A percentile compares a stretch with the other conserved stretches of the same genome.
Conservation (phyloP, 2,888 invertebrate species). For the Hypolimnas misippus region DNA sequence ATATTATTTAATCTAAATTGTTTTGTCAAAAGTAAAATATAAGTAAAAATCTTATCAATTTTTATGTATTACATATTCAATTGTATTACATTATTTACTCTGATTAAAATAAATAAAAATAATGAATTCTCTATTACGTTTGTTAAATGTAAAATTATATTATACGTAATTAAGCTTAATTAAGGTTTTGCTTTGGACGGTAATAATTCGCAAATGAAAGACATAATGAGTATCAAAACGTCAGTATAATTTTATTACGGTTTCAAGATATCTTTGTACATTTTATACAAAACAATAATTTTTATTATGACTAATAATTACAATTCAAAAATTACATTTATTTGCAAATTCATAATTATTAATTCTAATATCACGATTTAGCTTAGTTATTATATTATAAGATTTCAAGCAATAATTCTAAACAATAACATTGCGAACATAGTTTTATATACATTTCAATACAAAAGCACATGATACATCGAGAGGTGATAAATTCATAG, state of each 20-base stretch:
- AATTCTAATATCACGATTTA: constrained; percentile 84
- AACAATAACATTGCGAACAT: constrained; percentile 74
- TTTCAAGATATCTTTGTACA: constrained; percentile 82
- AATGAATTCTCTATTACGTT: constrained; percentile 28
- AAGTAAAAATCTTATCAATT: no score
- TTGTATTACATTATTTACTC: no score
- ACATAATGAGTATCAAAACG: constrained; percentile 80
- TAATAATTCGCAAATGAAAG: constrained; percentile 59
- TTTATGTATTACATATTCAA: no score
- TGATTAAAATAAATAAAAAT: no score
- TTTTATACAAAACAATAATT: constrained; percentile 84
- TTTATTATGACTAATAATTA: constrained; percentile 81
- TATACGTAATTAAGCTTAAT: constrained; percentile 38
- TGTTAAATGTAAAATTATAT: constrained; percentile 34
- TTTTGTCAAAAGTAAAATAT: no score
- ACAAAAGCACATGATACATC: constrained; percentile 23
- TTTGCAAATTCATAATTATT: constrained; percentile 81
- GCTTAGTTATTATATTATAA: constrained; percentile 76
- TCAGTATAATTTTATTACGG: constrained; percentile 83
- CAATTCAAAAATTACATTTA: constrained; percentile 83
- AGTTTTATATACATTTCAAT: constrained; percentile 41
- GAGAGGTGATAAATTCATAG: constrained; percentile 8
- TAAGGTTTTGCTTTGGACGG: constrained; percentile 35
- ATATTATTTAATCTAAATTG: no score
- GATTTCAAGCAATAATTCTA: constrained; percentile 71